Conservation (phyloP, 2,113 vertebrate species). For the Eclectus roratus region DNA sequence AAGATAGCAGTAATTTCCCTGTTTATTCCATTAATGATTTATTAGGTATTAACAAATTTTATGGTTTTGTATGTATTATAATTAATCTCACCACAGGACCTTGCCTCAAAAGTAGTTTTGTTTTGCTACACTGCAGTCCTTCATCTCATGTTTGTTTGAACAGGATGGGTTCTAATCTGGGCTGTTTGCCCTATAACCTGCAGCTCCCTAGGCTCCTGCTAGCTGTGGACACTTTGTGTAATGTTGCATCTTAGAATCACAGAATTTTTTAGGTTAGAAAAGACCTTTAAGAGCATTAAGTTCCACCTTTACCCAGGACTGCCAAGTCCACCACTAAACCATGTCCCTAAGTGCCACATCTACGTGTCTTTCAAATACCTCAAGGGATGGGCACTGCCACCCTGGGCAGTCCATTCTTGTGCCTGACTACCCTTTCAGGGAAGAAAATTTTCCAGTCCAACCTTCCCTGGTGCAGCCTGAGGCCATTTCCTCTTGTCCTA, state of each 20-base stretch:
- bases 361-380: not conserved
- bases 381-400: not conserved
- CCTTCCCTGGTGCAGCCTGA: not conserved
- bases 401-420: not conserved
- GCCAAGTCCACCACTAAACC: not conserved
- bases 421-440: not conserved
- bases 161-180: slow-evolving; percentile 1
- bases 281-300: not conserved
- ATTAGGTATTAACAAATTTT: slow-evolving; percentile 27
- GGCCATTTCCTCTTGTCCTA: not conserved
- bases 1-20: not conserved
- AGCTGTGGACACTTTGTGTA: not conserved
- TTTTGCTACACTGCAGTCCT: slow-evolving; percentile 30
- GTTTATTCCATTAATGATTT: not conserved
- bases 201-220: not conserved
- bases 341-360: not conserved
- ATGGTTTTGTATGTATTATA: slow-evolving; percentile 1
- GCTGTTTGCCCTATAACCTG: slow-evolving; percentile 34
- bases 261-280: not conserved
- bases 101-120: slow-evolving; percentile 36
- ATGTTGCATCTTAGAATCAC: not conserved
- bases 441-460: not conserved
- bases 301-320: not conserved
- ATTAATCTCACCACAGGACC: slow-evolving; percentile 12
- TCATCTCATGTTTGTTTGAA: slow-evolving; percentile 37